These are phyloP conservation scores for Drosophila acutilabella DNA, from an alignment of 2,888 invertebrate genomes.

Conservation along the genomic window DNA sequence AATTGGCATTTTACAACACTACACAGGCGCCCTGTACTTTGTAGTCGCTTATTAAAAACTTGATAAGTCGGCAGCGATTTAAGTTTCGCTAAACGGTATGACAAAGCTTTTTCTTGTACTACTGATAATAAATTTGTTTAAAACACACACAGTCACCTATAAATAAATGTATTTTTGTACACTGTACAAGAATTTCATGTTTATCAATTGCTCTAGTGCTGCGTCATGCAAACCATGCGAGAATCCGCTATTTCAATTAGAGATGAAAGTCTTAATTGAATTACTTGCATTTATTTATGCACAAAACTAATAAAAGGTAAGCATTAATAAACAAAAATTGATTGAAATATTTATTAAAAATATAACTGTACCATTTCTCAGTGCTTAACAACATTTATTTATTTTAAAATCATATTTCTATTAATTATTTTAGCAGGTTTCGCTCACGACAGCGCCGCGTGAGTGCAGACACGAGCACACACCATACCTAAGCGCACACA, in stretches of 20 bases:
- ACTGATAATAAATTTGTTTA: conserved; percentile 13
- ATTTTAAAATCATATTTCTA: background rate
- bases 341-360: background rate
- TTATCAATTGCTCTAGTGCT: conserved; percentile 28
- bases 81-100: background rate
- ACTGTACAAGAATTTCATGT: background rate
- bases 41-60: background rate
- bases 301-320: background rate
- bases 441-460: conserved; percentile 22
- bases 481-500: background rate
- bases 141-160: background rate
- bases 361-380: background rate
- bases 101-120: conserved; percentile 4
- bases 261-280: conserved; percentile 8
- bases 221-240: conserved; percentile 38
- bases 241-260: background rate
- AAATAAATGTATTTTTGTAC: background rate
- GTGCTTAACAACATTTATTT: background rate
- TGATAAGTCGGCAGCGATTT: background rate
- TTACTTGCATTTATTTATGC: background rate
- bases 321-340: background rate
- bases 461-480: background rate
- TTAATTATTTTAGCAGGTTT: background rate
- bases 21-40: background rate
- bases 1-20: conserved; percentile 23